Base-by-base conservation (phyloP, 2,888 invertebrate genomes). In the Netelia virgata region DNA sequence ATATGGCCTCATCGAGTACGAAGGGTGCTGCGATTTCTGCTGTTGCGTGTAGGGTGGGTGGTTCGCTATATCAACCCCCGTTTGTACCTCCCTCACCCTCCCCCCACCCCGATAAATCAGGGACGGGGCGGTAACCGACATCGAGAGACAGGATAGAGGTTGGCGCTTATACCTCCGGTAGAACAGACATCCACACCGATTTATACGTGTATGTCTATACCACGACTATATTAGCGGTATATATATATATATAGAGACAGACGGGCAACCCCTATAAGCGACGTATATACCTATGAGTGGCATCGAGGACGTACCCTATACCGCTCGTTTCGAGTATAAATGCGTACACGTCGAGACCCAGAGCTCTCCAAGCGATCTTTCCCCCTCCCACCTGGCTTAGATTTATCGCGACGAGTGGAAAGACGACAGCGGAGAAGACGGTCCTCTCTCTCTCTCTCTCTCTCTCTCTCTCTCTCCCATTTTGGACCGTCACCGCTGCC, bases 121-220 rank as follows among this genome's bases (percentile, higher is more conserved):
- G 89, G 86, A 90, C 90, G 70, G 92, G 92, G 92, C 92, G 92
- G 82, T 90, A 89, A 88, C 91, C 92, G 90, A 92, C 92, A 92
- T 87, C 90, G 88, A 89, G 90, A 89, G 92, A 92, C 92, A 92
- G 88, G 90, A 88, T 89, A 90, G 92, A 92, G 92, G 92, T 90
- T 91, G 92, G 91, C 90, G 89, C 90, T 88, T 89, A 88, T 91
- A 88, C 87, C 88, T 61, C 36, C 61, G 61, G 53, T 70, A 47
- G 74, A 74, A 69, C 68, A 73, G 68, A 53, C 72, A 82, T 64
- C 18, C 70, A 69, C 57, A 36, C 41, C n/a, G 47, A 11, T 16
- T 18, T 47, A 36, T 50, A 59, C 47, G 43, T 28, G 28, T 28
- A 28, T 28, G 28, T 28, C 28, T 28, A 28, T 28, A 28, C 28